A percentile compares a stretch with the other conserved stretches of the same genome.
Conservation (phyloP, 2,888 invertebrate genomes). For the Chironomus riparius region DNA sequence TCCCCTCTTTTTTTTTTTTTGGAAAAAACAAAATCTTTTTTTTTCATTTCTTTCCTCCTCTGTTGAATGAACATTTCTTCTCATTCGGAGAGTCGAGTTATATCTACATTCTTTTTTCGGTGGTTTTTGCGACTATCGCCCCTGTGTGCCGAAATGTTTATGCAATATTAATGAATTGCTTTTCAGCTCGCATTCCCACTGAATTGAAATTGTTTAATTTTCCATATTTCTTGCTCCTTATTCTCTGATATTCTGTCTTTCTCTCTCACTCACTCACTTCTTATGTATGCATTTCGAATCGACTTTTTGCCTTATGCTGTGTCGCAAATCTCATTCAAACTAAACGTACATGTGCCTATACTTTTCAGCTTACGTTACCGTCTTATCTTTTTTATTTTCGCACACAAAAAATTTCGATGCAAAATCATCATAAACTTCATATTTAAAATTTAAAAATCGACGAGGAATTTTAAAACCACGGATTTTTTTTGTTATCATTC, state of each 20-base stretch:
- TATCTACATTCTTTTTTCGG: constrained; percentile 12
- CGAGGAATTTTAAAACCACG: background rate
- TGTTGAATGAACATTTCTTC: background rate
- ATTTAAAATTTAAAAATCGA: background rate
- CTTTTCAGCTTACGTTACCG: background rate
- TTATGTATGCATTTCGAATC: background rate
- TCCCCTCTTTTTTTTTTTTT: background rate
- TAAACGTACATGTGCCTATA: background rate
- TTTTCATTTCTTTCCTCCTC: background rate
- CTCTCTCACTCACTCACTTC: background rate
- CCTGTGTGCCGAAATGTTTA: constrained; percentile 19
- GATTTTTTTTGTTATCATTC: background rate
- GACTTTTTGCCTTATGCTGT: background rate
- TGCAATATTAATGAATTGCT: constrained; percentile 27
- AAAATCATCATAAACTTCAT: background rate
- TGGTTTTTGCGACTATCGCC: constrained; percentile 19
- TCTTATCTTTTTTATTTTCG: background rate
- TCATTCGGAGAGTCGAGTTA: background rate
- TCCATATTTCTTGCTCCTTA: constrained; percentile 16
- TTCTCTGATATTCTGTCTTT: background rate
- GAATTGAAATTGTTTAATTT: constrained; percentile 27
- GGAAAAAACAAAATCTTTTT: background rate
- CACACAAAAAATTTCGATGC: background rate
- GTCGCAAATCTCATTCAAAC: background rate
- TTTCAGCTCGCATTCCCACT: constrained; percentile 24